phyloP scores from a whole-genome alignment of 2,888 invertebrate species.

The Pandemis corylana region DNA sequence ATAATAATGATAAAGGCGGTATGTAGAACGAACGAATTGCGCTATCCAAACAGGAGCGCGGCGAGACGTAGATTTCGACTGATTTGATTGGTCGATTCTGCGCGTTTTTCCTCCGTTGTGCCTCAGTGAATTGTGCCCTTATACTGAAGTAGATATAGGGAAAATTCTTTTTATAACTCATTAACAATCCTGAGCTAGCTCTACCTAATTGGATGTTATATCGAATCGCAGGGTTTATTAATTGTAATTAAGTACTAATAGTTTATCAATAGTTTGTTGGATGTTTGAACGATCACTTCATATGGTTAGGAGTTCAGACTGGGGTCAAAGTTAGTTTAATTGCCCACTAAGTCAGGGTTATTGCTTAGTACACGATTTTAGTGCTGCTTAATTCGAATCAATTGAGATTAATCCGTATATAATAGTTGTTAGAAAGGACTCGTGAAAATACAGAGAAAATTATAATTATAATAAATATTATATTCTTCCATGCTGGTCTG shows the following conservation, averaged over 20 bases:
- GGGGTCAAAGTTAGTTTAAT: constrained; percentile 6
- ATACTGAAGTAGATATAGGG: background rate
- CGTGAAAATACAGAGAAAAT: too few species aligned
- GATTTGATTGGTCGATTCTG: too few species aligned
- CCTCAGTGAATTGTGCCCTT: too few species aligned
- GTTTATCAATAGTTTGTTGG: constrained; percentile 8
- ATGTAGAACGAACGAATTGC: too few species aligned
- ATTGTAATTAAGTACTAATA: background rate
- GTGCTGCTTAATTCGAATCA: background rate
- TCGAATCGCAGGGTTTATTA: background rate
- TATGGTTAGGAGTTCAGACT: background rate
- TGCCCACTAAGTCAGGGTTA: background rate
- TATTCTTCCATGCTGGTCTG: too few species aligned
- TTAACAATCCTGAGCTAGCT: background rate
- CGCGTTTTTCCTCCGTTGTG: too few species aligned
- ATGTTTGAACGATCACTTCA: background rate
- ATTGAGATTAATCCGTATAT: background rate
- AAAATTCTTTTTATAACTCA: background rate
- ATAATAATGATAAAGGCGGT: too few species aligned
- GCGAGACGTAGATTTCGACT: too few species aligned
- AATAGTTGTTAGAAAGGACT: too few species aligned
- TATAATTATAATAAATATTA: too few species aligned
- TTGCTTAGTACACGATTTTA: background rate
- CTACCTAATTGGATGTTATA: background rate
- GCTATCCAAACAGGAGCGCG: too few species aligned